Evolutionary conservation across 2,797 vertebrate genomes (phyloP).

Genomic region (Pseudocheirus occidentalis): DNA sequence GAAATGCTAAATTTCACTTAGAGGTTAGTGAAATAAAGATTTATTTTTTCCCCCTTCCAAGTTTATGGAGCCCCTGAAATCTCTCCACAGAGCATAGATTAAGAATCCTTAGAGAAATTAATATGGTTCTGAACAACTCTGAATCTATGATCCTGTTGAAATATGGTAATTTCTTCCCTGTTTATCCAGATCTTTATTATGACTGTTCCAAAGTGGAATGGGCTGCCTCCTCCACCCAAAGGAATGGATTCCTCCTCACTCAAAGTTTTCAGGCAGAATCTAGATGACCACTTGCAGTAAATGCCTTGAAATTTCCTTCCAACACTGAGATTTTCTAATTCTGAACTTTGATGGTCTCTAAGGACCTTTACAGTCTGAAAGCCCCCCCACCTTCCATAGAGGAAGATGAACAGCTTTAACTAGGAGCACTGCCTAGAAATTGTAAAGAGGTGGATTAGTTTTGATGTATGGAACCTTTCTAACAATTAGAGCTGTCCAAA

Average conservation of each 20-base stretch:
- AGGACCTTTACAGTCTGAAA: not conserved
- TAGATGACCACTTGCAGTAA: not conserved
- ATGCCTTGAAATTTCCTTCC: not conserved
- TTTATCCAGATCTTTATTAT: not conserved
- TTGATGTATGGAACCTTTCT: not conserved
- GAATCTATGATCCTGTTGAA: not conserved
- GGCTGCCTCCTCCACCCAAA: rapidly evolving
- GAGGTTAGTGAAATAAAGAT: not conserved
- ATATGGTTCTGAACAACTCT: not conserved
- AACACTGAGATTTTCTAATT: not conserved
- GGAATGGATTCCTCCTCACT: not conserved
- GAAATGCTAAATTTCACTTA: not conserved
- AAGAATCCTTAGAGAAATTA: not conserved
- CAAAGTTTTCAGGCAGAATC: not conserved
- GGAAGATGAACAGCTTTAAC: not conserved
- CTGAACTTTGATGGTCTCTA: not conserved
- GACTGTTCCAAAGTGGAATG: not conserved
- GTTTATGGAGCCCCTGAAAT: not conserved
- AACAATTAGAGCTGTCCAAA: not conserved
- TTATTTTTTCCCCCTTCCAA: not conserved
- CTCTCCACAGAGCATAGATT: not conserved
- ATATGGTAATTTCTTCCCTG: not conserved
- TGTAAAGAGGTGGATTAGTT: not conserved
- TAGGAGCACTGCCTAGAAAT: not conserved
- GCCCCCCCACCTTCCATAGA: no score